Base-by-base conservation (phyloP, 1,140 invertebrate species). In the Camponotus pennsylvanicus region DNA sequence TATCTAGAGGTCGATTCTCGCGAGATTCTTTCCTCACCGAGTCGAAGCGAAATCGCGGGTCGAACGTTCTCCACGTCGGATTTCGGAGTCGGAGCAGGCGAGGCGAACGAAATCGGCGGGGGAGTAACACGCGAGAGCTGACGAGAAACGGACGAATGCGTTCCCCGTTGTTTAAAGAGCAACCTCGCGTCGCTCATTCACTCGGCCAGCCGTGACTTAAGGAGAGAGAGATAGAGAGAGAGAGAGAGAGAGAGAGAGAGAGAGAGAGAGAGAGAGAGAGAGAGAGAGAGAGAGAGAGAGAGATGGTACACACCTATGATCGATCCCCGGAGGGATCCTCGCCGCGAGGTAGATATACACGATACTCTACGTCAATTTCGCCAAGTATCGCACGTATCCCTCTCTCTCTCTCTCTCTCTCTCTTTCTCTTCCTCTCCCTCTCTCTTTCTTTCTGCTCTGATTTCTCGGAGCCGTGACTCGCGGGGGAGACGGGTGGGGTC, bases 331-430 rank as follows among this genome's bases (percentile, higher is more conserved):
- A 67, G 42, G 42, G 45, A 52, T 40, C 13, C 11, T 67, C 21
- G 77, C 49, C 77, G 77, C 64, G 71, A 79, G 42, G 57, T 76
- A 85, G 37, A 77, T 76, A 69, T 89, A 64, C 71, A 70, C 71
- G 87, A 89, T 13, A 49, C 15, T 5, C 49, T 76, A 88, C 80
- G 87, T 89, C 84, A 78, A 86, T 89, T 88, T 77, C 66, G 77
- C 34, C 27, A 34, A 1, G 76, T 76, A 66, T 76, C 67, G 21
- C 63, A 37, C 69, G 34, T 86, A 76, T 66, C 45, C 57, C 63
- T 55, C 27, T 27, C 1, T 27, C 27, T 27, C 27, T 27, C 27
- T 27, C 27, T 27, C 27, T 27, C 27, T 27, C 27, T 27, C 27
- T 27, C 27, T 27, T 0, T 1, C 27, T 1, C 27, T 27, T 21